These are phyloP conservation scores for Maniola jurtina DNA, from an alignment of 1,140 invertebrate species.

Conservation along the genomic window DNA sequence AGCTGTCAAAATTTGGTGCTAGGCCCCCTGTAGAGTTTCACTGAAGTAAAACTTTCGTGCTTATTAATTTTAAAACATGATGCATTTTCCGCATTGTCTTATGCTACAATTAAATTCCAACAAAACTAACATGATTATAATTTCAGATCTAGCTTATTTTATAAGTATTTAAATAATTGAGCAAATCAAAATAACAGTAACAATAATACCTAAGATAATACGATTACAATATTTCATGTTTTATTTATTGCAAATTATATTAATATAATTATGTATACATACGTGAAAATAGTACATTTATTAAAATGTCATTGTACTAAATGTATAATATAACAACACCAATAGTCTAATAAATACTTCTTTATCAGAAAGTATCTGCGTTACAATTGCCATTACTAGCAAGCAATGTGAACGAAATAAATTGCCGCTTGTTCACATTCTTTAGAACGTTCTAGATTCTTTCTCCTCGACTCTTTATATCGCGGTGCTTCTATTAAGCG, in stretches of 20 bases:
- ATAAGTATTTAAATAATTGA: constrained; percentile 74
- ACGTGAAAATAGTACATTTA: constrained; percentile 62
- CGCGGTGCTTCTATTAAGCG: constrained; percentile 22
- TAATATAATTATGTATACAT: constrained; percentile 25
- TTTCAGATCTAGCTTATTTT: constrained; percentile 56
- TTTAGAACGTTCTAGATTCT: neutral
- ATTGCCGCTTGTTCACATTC: constrained; percentile 14
- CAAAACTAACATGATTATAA: constrained; percentile 56
- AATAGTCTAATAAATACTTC: constrained; percentile 50
- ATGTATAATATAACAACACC: constrained; percentile 62
- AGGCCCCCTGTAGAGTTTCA: neutral
- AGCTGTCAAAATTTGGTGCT: too few relatives aligned
- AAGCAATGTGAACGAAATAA: constrained; percentile 31
- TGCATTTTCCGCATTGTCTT: constrained; percentile 8
- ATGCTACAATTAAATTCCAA: constrained; percentile 40
- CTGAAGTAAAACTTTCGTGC: neutral
- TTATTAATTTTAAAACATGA: constrained; percentile 7
- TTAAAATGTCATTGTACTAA: constrained; percentile 68
- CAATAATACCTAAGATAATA: constrained; percentile 58
- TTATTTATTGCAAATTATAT: constrained; percentile 54
- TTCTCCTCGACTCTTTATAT: neutral
- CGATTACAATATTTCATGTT: constrained; percentile 63
- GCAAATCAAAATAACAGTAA: constrained; percentile 78
- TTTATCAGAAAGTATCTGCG: constrained; percentile 53
- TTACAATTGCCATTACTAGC: constrained; percentile 47